Evolutionary conservation across 2,797 vertebrate species (phyloP).

Genomic region (Gymnoscopelus braueri): DNA sequence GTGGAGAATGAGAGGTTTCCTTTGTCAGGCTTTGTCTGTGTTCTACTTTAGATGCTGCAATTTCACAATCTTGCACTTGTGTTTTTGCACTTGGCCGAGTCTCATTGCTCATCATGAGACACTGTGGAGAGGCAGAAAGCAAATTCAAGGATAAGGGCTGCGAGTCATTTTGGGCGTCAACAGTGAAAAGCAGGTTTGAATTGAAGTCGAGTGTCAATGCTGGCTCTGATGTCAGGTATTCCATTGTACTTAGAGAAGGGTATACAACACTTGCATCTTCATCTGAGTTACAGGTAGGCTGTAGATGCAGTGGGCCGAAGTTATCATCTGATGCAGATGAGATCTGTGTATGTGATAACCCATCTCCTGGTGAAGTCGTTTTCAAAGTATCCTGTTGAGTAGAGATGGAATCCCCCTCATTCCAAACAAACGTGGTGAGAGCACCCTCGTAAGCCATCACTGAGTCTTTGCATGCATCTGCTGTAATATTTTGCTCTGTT

Average conservation of each 20-base stretch:
- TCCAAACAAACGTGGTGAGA: conserved; percentile 2
- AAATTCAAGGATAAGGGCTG: conserved; percentile 1
- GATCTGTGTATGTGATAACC: background rate
- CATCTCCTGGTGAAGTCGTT: conserved; percentile 4
- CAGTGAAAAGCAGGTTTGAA: conserved; percentile 53
- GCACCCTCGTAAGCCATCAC: conserved; percentile 17
- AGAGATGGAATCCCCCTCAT: conserved; percentile 22
- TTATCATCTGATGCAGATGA: background rate
- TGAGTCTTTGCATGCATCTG: conserved; percentile 7
- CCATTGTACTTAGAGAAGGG: background rate
- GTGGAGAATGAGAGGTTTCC: background rate
- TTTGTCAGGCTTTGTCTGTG: background rate
- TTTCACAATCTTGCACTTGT: conserved; percentile 7
- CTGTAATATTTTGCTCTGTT: background rate
- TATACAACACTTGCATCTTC: conserved; percentile 12
- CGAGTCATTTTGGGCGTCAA: conserved; percentile 26
- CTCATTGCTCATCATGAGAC: conserved; percentile 3
- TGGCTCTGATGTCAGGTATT: conserved; percentile 37
- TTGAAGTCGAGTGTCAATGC: conserved; percentile 61
- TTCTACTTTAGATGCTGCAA: conserved; percentile 8
- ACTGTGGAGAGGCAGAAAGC: background rate
- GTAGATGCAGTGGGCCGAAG: background rate
- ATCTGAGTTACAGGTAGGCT: conserved; percentile 26
- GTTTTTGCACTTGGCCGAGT: background rate
- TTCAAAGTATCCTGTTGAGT: conserved; percentile 20